Evolutionary conservation across 2,113 vertebrate genomes (phyloP), one percentile per base, ranked within the genome.

Genomic region (Amblyornis subalaris): DNA sequence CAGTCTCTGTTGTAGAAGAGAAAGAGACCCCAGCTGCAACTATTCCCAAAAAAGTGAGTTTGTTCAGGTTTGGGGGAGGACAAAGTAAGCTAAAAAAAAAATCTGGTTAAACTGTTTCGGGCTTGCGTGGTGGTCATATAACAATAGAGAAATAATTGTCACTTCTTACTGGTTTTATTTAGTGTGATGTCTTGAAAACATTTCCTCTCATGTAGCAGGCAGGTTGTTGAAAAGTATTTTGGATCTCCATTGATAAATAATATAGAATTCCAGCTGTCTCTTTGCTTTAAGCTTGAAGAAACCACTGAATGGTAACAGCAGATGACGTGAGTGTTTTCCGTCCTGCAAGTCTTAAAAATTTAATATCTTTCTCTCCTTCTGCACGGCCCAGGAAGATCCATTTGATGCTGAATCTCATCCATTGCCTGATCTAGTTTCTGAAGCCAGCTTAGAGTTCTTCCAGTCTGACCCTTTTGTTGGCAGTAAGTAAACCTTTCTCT

Each of bases 391-490:
- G 98, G 98, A 98, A 70, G 98, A 98, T 88, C 98, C 98, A 50
- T 98, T 98, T 96, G 98, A 98, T 92, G 92, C 96, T 85, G 98
- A 99, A 92, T 97, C 96, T 94, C 97, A 97, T 94, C 96, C 94
- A 3, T 96, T 98, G 90, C 74, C 98, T 89, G 98, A 96, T 96
- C 95, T 97, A 67, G 97, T 97, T 94, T 93, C 97, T 85, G 96
- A 98, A 97, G 57, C 96, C 85, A 98, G 97, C 75, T 97, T 99
- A 96, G 99, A 99, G 94, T 99, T 99, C 97, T 99, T 99, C 96
- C 98, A 99, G 82, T 97, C 98, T 51, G 99, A 99, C 97, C 99
- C 99, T 54, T 99, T 99, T 73, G 98, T 98, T 95, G 99, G 98
- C 88, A 98, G 99, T 99, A 98, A 98, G 99, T 98, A 85, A 55